A percentile compares a stretch with the other conserved stretches of the same genome.
phyloP scores from a whole-genome alignment of 2,888 invertebrate species.

The Drosophila parthenogenetica region DNA sequence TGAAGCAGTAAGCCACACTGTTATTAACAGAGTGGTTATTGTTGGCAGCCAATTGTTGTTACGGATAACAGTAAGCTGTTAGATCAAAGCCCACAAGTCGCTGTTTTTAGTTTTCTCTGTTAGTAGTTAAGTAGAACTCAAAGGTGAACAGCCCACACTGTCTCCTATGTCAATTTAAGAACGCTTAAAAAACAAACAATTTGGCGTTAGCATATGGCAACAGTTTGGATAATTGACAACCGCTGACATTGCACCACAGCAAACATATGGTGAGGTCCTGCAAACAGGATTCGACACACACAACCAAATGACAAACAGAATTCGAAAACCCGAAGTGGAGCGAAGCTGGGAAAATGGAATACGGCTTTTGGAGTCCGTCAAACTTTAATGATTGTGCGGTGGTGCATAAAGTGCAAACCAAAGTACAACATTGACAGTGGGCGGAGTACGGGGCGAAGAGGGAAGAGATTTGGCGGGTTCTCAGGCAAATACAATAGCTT shows the following conservation, averaged over 20 bases:
- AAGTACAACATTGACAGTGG: conserved; percentile 71
- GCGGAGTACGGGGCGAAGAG: conserved; percentile 10
- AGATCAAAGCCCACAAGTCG: too few relatives aligned
- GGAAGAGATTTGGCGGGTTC: background rate
- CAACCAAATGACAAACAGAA: conserved; percentile 66
- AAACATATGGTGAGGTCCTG: conserved; percentile 39
- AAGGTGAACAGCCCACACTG: too few relatives aligned
- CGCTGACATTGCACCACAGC: conserved; percentile 42
- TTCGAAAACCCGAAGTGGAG: conserved; percentile 27
- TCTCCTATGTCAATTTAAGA: conserved; percentile 9
- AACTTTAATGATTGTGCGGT: conserved; percentile 79
- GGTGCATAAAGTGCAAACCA: conserved; percentile 71
- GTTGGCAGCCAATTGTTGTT: too few relatives aligned
- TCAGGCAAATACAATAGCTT: conserved; percentile 43
- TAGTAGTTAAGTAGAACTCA: too few relatives aligned
- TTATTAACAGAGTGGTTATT: too few relatives aligned
- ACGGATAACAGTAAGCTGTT: too few relatives aligned
- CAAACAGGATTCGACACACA: conserved; percentile 12
- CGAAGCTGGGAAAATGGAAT: conserved; percentile 23
- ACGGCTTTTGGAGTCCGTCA: conserved; percentile 53
- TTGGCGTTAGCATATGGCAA: conserved; percentile 44
- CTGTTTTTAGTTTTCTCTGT: too few relatives aligned
- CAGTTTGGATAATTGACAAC: conserved; percentile 57
- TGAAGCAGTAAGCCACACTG: too few relatives aligned
- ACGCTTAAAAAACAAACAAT: background rate